phyloP scores from a whole-genome alignment of 1,140 invertebrate species.

The Drosophila chauvacae region DNA sequence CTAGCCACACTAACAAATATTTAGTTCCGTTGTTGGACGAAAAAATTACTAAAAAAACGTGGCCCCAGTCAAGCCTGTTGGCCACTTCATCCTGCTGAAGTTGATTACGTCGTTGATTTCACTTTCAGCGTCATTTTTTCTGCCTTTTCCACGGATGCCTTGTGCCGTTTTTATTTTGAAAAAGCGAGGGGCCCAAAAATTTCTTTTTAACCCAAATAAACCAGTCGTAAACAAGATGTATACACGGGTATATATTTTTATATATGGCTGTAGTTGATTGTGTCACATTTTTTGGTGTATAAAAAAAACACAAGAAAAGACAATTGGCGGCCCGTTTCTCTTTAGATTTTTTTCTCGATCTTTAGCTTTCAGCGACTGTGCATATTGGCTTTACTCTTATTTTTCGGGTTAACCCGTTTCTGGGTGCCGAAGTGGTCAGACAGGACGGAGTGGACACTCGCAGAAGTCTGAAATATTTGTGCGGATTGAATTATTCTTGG shows the following conservation, averaged over 20 bases:
- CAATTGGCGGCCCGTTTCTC: conserved; percentile 43
- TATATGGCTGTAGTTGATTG: conserved; percentile 23
- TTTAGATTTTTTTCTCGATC: conserved; percentile 22
- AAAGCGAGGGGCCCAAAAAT: conserved; percentile 37
- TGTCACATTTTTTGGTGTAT: conserved; percentile 6
- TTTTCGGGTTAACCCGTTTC: conserved; percentile 72
- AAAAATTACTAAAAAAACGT: conserved; percentile 40
- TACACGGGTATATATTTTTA: not conserved
- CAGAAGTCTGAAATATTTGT: conserved; percentile 49
- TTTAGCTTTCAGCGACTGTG: conserved; percentile 4
- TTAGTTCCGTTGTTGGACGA: conserved; percentile 44
- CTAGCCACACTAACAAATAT: conserved; percentile 54
- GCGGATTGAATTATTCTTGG: conserved; percentile 43
- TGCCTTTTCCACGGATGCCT: conserved; percentile 48
- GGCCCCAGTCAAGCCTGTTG: conserved; percentile 75
- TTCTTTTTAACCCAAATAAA: conserved; percentile 82
- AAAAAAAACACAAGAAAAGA: conserved; percentile 6
- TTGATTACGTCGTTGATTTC: conserved; percentile 80
- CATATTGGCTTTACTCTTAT: conserved; percentile 35
- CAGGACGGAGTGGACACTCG: conserved; percentile 48
- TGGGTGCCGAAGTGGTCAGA: conserved; percentile 53
- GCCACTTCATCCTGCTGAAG: conserved; percentile 77
- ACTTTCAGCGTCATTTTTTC: conserved; percentile 59
- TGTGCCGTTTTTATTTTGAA: conserved; percentile 57
- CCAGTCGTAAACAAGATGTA: conserved; percentile 64